Evolutionary conservation across 2,888 invertebrate species (phyloP).

Genomic region (Dioctria linearis): DNA sequence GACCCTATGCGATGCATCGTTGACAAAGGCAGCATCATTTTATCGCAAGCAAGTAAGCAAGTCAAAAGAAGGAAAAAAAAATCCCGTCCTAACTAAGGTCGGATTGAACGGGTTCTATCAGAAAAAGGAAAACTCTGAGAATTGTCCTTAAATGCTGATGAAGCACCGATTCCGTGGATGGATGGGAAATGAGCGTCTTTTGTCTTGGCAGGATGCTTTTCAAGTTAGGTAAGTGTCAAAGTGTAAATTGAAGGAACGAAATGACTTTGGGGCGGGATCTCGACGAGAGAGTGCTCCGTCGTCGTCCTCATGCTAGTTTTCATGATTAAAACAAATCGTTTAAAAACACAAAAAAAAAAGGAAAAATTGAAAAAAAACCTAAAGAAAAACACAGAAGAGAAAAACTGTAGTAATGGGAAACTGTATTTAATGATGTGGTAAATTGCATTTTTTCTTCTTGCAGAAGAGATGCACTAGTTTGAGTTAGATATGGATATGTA

Average conservation of each 20-base stretch:
- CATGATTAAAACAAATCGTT: slow-evolving; percentile 52
- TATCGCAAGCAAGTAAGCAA: background rate
- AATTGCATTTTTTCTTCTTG: slow-evolving; percentile 41
- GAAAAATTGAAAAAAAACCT: background rate
- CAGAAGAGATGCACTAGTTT: background rate
- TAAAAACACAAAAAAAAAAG: slow-evolving; percentile 12
- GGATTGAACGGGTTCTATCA: slow-evolving; percentile 43
- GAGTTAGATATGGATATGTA: background rate
- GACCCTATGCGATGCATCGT: slow-evolving; percentile 43
- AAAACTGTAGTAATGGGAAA: slow-evolving; percentile 44
- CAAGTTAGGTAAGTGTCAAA: slow-evolving; percentile 48
- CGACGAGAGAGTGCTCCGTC: slow-evolving; percentile 11
- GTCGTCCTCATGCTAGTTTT: slow-evolving; percentile 21
- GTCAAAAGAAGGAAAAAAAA: slow-evolving; percentile 17
- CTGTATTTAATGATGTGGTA: slow-evolving; percentile 51
- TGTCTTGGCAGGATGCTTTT: slow-evolving; percentile 50
- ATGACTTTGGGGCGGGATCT: slow-evolving; percentile 11
- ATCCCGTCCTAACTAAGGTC: slow-evolving; percentile 43
- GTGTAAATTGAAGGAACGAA: slow-evolving; percentile 46
- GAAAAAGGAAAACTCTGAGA: slow-evolving; percentile 42
- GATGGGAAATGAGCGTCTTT: slow-evolving; percentile 52
- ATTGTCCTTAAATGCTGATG: slow-evolving; percentile 52
- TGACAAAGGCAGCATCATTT: slow-evolving; percentile 43
- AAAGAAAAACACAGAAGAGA: background rate
- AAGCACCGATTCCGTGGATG: slow-evolving; percentile 51